Conservation (phyloP, 2,113 vertebrate genomes). For the Regulus satrapa region DNA sequence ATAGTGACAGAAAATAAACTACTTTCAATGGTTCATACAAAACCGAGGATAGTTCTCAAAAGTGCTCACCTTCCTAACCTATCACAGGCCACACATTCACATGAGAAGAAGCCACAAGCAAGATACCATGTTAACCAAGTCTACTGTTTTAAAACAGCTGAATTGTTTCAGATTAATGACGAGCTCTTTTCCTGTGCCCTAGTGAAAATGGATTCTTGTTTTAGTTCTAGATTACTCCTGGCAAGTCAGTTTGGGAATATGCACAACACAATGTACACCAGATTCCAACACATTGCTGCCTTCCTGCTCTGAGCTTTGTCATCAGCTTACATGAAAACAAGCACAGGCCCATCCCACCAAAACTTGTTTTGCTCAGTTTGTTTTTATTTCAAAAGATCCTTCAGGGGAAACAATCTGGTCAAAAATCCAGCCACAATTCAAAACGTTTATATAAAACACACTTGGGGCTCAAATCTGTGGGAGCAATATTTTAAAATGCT, state of each 20-base stretch:
- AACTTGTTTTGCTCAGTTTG: conserved; percentile 41
- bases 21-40: not conserved
- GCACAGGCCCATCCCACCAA: not conserved
- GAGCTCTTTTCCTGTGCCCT: not conserved
- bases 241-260: not conserved
- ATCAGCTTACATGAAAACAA: conserved; percentile 17
- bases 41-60: not conserved
- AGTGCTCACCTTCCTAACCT: not conserved
- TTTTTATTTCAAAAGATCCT: conserved; percentile 34
- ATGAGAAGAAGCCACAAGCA: not conserved
- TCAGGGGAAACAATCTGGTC: conserved; percentile 32
- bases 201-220: not conserved
- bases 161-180: conserved; percentile 1
- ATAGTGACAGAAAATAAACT: not conserved
- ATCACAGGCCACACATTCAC: not conserved
- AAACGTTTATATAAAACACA: conserved; percentile 47
- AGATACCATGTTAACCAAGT: not conserved
- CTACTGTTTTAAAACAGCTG: not conserved
- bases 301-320: conserved; percentile 24
- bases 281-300: not conserved
- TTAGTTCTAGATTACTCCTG: conserved; percentile 47
- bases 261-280: conserved; percentile 34
- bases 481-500: conserved; percentile 16
- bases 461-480: not conserved
- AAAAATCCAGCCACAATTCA: conserved; percentile 51